Evolutionary conservation across 2,888 invertebrate species (phyloP).

Genomic region (Gymnoscelis rufifasciata): DNA sequence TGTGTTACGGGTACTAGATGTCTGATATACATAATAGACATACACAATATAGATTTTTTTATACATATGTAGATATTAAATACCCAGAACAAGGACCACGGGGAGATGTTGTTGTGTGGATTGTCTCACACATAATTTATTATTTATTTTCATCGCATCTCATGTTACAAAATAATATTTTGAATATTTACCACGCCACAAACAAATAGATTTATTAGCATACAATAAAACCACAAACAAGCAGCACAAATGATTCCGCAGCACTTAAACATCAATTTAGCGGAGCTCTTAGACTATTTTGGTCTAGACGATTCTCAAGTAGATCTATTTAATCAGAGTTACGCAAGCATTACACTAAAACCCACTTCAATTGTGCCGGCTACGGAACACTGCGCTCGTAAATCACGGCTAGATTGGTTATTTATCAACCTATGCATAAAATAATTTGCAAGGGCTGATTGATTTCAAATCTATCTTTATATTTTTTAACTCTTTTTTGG

Average conservation of each 20-base stretch:
- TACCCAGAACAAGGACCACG: too few species aligned
- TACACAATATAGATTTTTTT: too few species aligned
- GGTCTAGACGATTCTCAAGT: constrained; percentile 17
- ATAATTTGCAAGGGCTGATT: neutral
- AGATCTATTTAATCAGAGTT: constrained; percentile 16
- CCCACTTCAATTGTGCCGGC: constrained; percentile 26
- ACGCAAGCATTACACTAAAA: constrained; percentile 26
- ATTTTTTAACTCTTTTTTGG: neutral
- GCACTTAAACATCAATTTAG: neutral
- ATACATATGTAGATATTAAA: too few species aligned
- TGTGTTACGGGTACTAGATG: too few species aligned
- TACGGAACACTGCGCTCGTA: constrained; percentile 28
- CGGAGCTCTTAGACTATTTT: neutral
- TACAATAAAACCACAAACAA: too few species aligned
- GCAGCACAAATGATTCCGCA: neutral
- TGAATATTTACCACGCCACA: too few species aligned
- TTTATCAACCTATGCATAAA: constrained; percentile 16
- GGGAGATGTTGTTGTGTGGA: too few species aligned
- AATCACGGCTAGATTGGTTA: constrained; percentile 28
- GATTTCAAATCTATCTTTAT: neutral
- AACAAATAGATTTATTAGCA: too few species aligned
- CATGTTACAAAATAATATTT: too few species aligned
- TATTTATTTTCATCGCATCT: too few species aligned
- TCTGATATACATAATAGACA: too few species aligned
- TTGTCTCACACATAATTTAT: too few species aligned